phyloP scores from a whole-genome alignment of 35 echinoderm and acorn worm genomes.

The Eucidaris tribuloides region DNA sequence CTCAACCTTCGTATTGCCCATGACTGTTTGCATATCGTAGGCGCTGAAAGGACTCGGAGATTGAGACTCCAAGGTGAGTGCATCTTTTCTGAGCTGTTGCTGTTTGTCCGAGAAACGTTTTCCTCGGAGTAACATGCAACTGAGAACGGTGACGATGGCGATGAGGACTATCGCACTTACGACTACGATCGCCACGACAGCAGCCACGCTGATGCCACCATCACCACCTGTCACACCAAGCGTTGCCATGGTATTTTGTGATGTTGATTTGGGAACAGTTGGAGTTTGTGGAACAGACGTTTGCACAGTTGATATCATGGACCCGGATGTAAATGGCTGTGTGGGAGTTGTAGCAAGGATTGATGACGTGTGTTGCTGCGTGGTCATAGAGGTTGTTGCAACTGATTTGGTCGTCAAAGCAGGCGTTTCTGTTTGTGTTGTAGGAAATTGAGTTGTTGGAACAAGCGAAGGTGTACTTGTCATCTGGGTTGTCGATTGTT shows the following conservation, averaged over 20 bases:
- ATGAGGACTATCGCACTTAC: not conserved
- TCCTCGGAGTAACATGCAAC: not conserved
- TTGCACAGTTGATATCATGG: too few relatives aligned
- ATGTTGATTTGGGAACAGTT: too few relatives aligned
- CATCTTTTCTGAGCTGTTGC: not conserved
- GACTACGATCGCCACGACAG: not conserved
- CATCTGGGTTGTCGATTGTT: not conserved
- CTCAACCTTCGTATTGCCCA: not conserved
- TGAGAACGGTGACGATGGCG: not conserved
- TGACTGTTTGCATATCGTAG: slow-evolving; percentile 12
- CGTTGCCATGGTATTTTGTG: too few relatives aligned
- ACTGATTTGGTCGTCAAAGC: not conserved
- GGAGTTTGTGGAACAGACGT: too few relatives aligned
- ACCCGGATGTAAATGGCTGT: too few relatives aligned
- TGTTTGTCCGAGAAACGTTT: not conserved
- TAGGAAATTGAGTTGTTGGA: not conserved
- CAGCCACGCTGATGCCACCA: not conserved
- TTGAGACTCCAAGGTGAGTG: not conserved
- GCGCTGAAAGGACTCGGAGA: slow-evolving; percentile 11
- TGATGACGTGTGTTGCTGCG: too few relatives aligned
- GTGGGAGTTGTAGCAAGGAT: too few relatives aligned
- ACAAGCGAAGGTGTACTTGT: not conserved
- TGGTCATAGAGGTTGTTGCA: too few relatives aligned
- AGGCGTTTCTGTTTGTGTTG: not conserved
- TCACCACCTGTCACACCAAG: not conserved